These are phyloP conservation scores for Crocidura indochinensis DNA, from an alignment of 2,797 vertebrate genomes.

Conservation along the genomic window DNA sequence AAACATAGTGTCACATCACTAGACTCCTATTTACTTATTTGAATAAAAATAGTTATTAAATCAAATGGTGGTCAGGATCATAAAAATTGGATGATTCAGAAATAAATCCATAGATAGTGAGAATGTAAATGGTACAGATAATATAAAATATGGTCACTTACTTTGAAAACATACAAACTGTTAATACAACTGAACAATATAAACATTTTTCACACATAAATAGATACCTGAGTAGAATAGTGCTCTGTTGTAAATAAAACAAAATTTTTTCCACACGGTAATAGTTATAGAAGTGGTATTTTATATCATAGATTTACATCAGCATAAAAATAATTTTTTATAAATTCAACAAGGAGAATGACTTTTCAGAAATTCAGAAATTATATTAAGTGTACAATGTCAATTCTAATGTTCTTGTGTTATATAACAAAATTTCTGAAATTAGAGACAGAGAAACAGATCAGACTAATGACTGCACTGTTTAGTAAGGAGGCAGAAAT, in stretches of 20 bases:
- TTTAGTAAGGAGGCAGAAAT: too few species aligned
- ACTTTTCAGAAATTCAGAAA: neutral
- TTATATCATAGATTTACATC: neutral
- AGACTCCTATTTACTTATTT: too few species aligned
- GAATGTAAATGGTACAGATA: too few species aligned
- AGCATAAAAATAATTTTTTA: neutral
- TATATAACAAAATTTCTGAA: neutral
- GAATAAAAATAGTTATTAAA: too few species aligned
- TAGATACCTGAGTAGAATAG: neutral
- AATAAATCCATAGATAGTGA: too few species aligned
- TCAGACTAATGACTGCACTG: neutral
- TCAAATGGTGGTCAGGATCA: too few species aligned
- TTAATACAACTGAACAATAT: neutral
- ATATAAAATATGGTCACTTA: too few species aligned
- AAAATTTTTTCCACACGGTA: neutral
- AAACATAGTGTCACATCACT: too few species aligned
- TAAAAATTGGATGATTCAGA: too few species aligned
- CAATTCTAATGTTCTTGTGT: neutral
- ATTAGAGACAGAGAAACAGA: neutral
- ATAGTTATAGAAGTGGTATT: neutral
- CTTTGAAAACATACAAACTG: neutral
- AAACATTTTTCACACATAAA: neutral
- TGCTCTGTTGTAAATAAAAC: neutral
- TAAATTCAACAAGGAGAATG: neutral
- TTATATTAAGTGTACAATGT: slow-evolving; percentile 5